Base-by-base conservation (phyloP, 1,140 invertebrate genomes). In the Papilio polytes region DNA sequence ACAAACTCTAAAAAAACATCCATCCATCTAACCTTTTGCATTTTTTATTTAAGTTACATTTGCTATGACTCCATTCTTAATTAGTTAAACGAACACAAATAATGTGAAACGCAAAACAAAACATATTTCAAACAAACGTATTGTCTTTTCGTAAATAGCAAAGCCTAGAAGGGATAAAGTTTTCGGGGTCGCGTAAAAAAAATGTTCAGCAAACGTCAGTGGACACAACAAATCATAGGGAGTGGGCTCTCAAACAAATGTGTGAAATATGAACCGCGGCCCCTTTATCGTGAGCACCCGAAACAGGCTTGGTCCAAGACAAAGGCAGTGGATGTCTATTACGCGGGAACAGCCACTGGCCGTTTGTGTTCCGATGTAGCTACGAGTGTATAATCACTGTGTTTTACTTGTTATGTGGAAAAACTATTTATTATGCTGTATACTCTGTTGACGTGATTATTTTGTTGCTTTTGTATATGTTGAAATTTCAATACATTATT, bases 191-290 rank as follows among this genome's bases (percentile, higher is more conserved):
- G 74, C 31, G 53, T 72, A 82, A 84, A 85, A n/a, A 85, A 81
- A 83, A 86, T 81, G 80, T 80, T 81, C 59, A 56, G 44, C 48
- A 78, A 78, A 76, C 77, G 80, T 87, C 84, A 83, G 81, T 84
- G 81, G 83, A 83, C 83, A 83, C 87, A 82, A 88, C 87, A 88
- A 88, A 88, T 88, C 87, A 88, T 81, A 70, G n/a, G 26, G 79
- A 86, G 86, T 82, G 81, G 41, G 82, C 83, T 81, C 85, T 86
- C 86, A 85, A 86, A 85, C 86, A 87, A 87, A 87, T 87, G 83
- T 80, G 84, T 87, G 86, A 89, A 87, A 85, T 89, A 87, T 87
- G 87, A 85, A 87, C 86, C 82, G 74, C 73, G 72, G 81, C 76
- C 79, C 80, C 81, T 87, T 89, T 87, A 89, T 89, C 87, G 83